These are phyloP conservation scores for Leuciscus waleckii DNA, from an alignment of 2,797 vertebrate species.

Conservation along the genomic window DNA sequence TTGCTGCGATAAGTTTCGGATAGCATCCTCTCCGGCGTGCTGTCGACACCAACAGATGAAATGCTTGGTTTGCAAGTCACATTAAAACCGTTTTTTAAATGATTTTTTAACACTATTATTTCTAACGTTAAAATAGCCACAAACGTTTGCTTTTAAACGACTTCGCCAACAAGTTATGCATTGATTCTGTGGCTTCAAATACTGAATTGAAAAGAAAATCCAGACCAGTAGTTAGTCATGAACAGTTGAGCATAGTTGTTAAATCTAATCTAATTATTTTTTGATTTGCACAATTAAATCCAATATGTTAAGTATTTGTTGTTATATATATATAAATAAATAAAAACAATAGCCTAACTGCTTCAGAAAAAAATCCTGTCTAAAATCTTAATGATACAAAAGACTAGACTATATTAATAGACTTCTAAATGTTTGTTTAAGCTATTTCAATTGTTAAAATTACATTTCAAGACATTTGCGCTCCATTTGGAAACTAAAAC, in stretches of 20 bases:
- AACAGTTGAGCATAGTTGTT: background rate
- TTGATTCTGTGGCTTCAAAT: background rate
- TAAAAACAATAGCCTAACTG: background rate
- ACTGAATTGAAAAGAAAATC: background rate
- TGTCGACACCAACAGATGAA: background rate
- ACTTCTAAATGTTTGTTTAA: background rate
- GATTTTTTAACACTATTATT: background rate
- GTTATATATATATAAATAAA: background rate
- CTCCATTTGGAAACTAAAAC: background rate
- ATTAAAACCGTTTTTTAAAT: background rate
- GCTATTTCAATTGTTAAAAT: background rate
- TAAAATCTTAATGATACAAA: background rate
- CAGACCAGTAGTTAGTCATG: background rate
- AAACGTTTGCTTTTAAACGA: background rate
- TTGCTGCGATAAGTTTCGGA: constrained; percentile 30
- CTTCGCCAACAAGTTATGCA: background rate
- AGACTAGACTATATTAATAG: background rate
- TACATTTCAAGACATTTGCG: background rate
- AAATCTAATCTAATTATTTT: background rate
- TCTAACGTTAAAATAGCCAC: background rate
- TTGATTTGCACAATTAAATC: background rate
- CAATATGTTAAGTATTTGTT: background rate
- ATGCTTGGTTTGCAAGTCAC: background rate
- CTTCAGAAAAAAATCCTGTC: background rate
- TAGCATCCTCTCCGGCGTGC: constrained; percentile 7